These are phyloP conservation scores for Zapornia atra DNA, from an alignment of 2,113 vertebrate species.

Conservation along the genomic window DNA sequence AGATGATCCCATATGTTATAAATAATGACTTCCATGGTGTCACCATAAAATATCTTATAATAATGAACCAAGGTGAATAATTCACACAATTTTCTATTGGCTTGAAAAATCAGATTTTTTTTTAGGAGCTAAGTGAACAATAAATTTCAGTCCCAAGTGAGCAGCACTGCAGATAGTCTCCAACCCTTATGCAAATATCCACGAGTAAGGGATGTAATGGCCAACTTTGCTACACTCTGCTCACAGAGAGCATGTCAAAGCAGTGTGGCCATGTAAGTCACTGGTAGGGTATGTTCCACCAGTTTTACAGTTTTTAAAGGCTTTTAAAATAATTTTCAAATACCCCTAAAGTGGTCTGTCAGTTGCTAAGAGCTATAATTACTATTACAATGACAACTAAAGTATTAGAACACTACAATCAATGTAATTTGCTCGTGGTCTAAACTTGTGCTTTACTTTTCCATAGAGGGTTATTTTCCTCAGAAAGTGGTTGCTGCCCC, in stretches of 20 bases:
- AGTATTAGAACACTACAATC: background rate
- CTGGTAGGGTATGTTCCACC: background rate
- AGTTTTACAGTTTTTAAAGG: background rate
- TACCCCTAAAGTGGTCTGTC: background rate
- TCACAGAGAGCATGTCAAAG: background rate
- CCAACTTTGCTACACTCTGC: background rate
- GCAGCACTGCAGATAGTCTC: background rate
- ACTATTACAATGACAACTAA: background rate
- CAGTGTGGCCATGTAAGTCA: background rate
- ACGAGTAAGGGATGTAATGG: background rate
- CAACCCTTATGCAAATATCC: background rate
- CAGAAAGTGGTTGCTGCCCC: background rate
- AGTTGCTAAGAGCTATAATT: background rate
- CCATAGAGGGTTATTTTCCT: background rate
- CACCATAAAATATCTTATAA: background rate
- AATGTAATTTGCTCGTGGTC: background rate
- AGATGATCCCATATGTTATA: background rate
- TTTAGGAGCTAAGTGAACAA: conserved; percentile 3
- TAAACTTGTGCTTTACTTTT: background rate
- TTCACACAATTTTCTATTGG: background rate
- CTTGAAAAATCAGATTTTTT: conserved; percentile 47
- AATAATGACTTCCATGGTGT: background rate
- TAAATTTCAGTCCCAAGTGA: conserved; percentile 30
- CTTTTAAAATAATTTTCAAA: background rate
- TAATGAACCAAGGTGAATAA: background rate